Conservation (phyloP, 2,888 invertebrate genomes). For the Idaea aversata region DNA sequence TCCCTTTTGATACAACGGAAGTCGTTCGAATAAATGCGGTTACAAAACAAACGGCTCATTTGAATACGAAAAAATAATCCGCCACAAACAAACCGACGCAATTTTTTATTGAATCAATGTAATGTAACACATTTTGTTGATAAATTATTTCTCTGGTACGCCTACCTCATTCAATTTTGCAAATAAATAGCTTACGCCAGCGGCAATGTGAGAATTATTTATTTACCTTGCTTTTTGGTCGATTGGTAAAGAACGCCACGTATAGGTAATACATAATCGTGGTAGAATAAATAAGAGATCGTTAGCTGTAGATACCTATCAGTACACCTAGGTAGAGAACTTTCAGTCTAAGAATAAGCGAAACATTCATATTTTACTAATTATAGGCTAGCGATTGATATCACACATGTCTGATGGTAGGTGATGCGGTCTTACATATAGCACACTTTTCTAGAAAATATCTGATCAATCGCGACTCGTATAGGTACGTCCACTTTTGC, state of each 20-base stretch:
- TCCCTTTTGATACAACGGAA: slow-evolving; percentile 8
- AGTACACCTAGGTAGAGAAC: neutral
- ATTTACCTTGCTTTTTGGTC: slow-evolving; percentile 36
- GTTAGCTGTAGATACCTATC: neutral
- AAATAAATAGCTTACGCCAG: slow-evolving; percentile 48
- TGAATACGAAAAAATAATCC: slow-evolving; percentile 26
- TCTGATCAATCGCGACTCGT: too few relatives aligned
- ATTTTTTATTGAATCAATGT: slow-evolving; percentile 48
- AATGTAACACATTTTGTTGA: slow-evolving; percentile 52
- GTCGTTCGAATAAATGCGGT: slow-evolving; percentile 2
- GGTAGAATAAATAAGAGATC: neutral
- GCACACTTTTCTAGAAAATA: too few relatives aligned
- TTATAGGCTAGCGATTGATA: too few relatives aligned
- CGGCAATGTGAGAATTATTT: slow-evolving; percentile 40
- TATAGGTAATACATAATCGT: neutral
- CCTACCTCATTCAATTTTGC: slow-evolving; percentile 48
- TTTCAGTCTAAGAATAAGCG: too few relatives aligned
- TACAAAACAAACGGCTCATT: slow-evolving; percentile 14
- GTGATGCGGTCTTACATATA: too few relatives aligned
- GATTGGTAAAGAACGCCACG: slow-evolving; percentile 33
- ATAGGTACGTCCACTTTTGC: too few relatives aligned
- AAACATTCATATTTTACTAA: too few relatives aligned
- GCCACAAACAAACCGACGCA: slow-evolving; percentile 42
- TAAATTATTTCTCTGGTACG: slow-evolving; percentile 48
- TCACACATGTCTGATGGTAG: too few relatives aligned